Base-by-base conservation (phyloP, 2,113 vertebrate species). In the Struthio camelus region DNA sequence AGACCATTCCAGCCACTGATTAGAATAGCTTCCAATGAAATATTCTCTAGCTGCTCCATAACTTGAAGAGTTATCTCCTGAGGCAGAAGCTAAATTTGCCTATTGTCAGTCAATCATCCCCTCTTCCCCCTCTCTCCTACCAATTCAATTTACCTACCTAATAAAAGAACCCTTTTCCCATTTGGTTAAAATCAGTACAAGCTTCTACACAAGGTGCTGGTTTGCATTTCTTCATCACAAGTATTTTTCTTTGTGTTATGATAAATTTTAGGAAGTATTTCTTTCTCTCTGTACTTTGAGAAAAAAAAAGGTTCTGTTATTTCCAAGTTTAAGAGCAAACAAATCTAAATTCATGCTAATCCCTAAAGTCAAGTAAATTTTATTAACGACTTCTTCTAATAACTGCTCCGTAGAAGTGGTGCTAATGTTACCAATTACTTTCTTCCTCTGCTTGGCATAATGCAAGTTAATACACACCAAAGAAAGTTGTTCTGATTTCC, bases 401-500 rank as follows among this genome's bases (percentile, higher is more conserved):
- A 94, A 80, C n/a, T 51, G 46, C 66, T 94, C 71, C 64, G 89
- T n/a, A 96, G 94, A 94, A 94, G 78, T 64, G 50, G 20, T 50
- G 62, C 38, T 86, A 94, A 53, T 0, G 0, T 81, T 90, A 59
- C 48, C 72, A 95, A 69, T 89, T 88, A 83, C 44, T 90, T 93
- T 92, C 48, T 94, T 94, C 79, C 53, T 94, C 85, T 84, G 56
- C 36, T 94, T 87, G 81, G 36, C 2, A 3, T 79, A 85, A 78
- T 88, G 87, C 81, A 95, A 81, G 95, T 69, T 87, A 80, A 90
- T 90, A 93, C 34, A 77, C 69, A 93, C 65, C 28, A 91, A 65
- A 19, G n/a, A 69, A 58, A 56, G 6, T 34, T 38, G 10, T 40
- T 84, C 84, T 81, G 51, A 85, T 89, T 91, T 89, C 80, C 88